Percentiles rank a stretch among this genome's conserved stretches.
Conservation (phyloP, 2,113 vertebrate genomes). For the Procapra przewalskii region DNA sequence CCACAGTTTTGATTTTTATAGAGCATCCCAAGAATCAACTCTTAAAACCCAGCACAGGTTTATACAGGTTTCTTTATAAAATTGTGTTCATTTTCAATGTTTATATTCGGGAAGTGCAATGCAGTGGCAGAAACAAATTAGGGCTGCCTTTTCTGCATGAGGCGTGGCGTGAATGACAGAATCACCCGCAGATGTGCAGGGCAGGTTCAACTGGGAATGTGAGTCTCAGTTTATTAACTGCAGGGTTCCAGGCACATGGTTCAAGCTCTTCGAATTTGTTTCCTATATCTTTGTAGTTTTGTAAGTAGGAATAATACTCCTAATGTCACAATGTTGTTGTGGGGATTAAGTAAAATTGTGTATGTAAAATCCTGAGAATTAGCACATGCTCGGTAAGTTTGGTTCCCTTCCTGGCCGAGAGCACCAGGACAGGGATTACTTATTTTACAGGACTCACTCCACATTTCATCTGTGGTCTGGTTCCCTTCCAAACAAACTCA, state of each 20-base stretch:
- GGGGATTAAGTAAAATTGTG: background rate
- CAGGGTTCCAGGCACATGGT: background rate
- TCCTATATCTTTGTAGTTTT: background rate
- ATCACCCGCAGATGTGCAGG: background rate
- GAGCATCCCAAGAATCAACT: background rate
- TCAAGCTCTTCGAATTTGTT: background rate
- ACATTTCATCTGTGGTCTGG: background rate
- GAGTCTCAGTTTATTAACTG: background rate
- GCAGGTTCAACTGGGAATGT: background rate
- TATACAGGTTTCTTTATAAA: background rate
- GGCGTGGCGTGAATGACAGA: background rate
- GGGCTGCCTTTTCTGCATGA: background rate
- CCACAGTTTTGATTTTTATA: background rate
- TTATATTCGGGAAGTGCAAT: background rate
- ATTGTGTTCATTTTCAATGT: background rate
- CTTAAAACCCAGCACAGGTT: background rate
- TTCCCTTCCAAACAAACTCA: background rate
- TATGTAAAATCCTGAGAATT: background rate
- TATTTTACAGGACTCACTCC: background rate
- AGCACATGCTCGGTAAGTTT: background rate
- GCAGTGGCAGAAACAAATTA: background rate
- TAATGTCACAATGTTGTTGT: background rate
- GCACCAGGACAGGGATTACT: background rate
- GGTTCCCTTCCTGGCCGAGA: background rate
- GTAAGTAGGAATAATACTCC: background rate